Base-by-base conservation (phyloP, 2,888 invertebrate species). In the Zygogramma bicolorata region DNA sequence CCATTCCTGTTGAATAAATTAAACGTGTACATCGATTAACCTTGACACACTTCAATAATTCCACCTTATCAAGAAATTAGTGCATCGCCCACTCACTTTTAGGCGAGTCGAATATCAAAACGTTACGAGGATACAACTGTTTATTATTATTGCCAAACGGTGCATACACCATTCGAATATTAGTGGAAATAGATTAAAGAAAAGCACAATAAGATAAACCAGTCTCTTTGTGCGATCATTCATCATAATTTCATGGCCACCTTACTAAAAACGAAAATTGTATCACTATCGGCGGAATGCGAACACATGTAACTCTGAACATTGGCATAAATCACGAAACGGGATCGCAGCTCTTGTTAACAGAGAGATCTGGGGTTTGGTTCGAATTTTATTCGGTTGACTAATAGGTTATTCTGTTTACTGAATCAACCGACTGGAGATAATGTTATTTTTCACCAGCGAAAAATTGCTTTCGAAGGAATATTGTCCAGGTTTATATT, bases 231-330 rank as follows among this genome's bases (percentile, higher is more conserved):
- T 46, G 58, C 27, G 38, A 46, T 67, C 58, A 31, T 67, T 59
- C 67, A 67, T 59, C 42, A 40, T 20, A 42, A 46, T 67, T 59
- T 59, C 67, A 67, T 59, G 67, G 67, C 59, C 67, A 40, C 42
- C 59, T 59, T 27, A 22, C 40, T 42, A 20, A 59, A 67, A 67
- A 67, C 67, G 29, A 42, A 67, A 59, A 67, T 60, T 46, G 27
- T 67, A 60, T 46, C 63, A 46, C 46, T 29, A 15, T n/a, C 22
- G 20, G 4, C 8, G 60, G 60, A 67, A 67, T 67, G 67, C 20
- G n/a, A 67, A 42, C 67, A 40, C 25, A 46, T 62, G 15, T 46
- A 18, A 18, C n/a, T 15, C 18, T 62, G 7, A 62, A 40, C 27
- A 40, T 34, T 27, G 53, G 2, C 27, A 15, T 53, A 53, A 25